Percentiles rank a stretch among this genome's conserved stretches.
Conservation (phyloP, 2,888 invertebrate species). For the Epistrophe grossulariae region DNA sequence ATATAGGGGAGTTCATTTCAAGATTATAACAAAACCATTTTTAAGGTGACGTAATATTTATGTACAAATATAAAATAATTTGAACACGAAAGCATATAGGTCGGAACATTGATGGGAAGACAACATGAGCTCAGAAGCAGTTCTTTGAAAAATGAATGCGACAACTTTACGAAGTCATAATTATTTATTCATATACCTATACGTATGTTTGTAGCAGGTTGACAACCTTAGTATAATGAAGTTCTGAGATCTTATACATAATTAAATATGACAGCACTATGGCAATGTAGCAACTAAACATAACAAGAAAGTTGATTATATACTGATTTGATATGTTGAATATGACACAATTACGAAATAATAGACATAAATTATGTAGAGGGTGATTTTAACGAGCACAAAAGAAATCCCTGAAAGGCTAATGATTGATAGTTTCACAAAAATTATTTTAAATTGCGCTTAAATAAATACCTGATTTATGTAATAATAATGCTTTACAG, state of each 20-base stretch:
- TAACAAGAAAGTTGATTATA: too few relatives aligned
- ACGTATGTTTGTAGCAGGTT: too few relatives aligned
- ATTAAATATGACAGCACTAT: background rate
- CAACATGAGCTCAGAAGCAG: background rate
- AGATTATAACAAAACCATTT: background rate
- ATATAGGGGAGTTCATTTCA: background rate
- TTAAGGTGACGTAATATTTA: background rate
- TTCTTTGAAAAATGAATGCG: background rate
- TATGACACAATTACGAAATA: too few relatives aligned
- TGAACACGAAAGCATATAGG: background rate
- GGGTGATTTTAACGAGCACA: too few relatives aligned
- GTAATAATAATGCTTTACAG: too few relatives aligned
- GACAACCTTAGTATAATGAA: background rate
- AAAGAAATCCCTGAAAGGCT: too few relatives aligned
- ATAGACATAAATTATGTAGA: too few relatives aligned
- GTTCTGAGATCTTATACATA: background rate
- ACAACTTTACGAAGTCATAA: background rate
- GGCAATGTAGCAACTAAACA: too few relatives aligned
- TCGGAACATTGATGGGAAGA: background rate
- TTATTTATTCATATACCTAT: background rate
- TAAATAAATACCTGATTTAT: too few relatives aligned
- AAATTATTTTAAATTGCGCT: too few relatives aligned
- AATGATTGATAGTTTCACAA: too few relatives aligned
- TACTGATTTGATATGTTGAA: too few relatives aligned
- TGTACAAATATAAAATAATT: background rate